These are phyloP conservation scores for Heliconius hermathena DNA, from an alignment of 1,140 invertebrate genomes.

Conservation along the genomic window DNA sequence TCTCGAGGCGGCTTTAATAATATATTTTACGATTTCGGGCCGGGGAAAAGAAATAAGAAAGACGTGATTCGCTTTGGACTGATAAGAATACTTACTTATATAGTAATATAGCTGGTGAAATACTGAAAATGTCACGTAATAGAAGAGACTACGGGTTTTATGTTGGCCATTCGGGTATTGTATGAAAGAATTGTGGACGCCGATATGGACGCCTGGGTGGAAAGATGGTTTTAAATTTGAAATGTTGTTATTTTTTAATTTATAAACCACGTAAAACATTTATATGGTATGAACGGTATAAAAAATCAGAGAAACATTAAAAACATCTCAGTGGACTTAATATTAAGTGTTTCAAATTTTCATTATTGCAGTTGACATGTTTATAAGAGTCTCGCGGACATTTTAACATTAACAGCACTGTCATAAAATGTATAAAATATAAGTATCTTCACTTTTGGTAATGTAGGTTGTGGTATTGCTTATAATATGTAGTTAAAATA, in stretches of 20 bases:
- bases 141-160: conserved; percentile 72
- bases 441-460: conserved; percentile 31
- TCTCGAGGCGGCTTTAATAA: conserved; percentile 50
- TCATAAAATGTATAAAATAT: conserved; percentile 29
- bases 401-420: conserved; percentile 17
- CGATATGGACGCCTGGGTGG: conserved; percentile 39
- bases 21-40: conserved; percentile 68
- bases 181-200: conserved; percentile 73
- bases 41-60: conserved; percentile 56
- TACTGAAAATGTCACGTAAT: conserved; percentile 73
- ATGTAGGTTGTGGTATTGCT: conserved; percentile 1
- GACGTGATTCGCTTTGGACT: conserved; percentile 56
- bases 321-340: conserved; percentile 8
- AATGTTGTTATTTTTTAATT: neutral
- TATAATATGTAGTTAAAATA: conserved; percentile 2
- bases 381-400: conserved; percentile 3
- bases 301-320: neutral
- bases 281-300: neutral
- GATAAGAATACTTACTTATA: conserved; percentile 69
- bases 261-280: neutral
- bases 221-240: neutral
- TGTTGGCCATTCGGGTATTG: conserved; percentile 75
- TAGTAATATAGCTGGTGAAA: conserved; percentile 63
- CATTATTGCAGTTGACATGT: conserved; percentile 12
- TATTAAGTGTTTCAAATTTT: neutral